Percentiles rank a stretch among this genome's conserved stretches.
Conservation (phyloP, 2,888 invertebrate species). For the Dicranocentrus wangi region DNA sequence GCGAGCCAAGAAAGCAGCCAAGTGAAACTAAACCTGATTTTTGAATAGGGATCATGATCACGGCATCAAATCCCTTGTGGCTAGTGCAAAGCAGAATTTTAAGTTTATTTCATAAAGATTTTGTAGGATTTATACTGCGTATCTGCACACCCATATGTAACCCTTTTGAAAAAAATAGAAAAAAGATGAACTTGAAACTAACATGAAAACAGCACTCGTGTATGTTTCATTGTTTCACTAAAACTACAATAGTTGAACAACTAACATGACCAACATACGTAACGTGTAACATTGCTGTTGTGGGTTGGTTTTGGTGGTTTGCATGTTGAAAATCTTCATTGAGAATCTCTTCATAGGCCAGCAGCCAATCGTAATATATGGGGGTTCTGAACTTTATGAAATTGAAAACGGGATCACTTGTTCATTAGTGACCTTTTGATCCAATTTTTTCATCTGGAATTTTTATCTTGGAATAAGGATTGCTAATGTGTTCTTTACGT, state of each 20-base stretch:
- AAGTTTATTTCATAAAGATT: constrained; percentile 1
- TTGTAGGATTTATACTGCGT: background rate
- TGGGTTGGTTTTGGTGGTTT: background rate
- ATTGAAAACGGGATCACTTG: constrained; percentile 46
- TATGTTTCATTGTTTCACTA: background rate
- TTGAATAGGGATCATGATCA: constrained; percentile 30
- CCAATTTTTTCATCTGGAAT: constrained; percentile 51
- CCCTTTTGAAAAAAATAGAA: background rate
- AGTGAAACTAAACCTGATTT: constrained; percentile 62
- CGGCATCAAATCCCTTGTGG: constrained; percentile 29
- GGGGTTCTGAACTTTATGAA: constrained; percentile 4
- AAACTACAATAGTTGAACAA: no score
- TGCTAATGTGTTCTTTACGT: no score
- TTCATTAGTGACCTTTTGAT: constrained; percentile 46
- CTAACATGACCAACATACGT: background rate
- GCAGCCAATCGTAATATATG: background rate
- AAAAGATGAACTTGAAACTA: no score
- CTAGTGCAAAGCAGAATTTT: background rate
- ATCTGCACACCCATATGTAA: no score
- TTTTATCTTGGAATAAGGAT: background rate
- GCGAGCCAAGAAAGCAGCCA: constrained; percentile 52
- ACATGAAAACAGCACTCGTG: constrained; percentile 1
- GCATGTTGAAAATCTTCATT: constrained; percentile 3
- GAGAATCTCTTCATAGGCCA: background rate
- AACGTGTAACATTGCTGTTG: background rate